Evolutionary conservation across 2,888 invertebrate genomes (phyloP), one percentile per base, ranked within the genome.

Genomic region (Opisthograptis luteolata): DNA sequence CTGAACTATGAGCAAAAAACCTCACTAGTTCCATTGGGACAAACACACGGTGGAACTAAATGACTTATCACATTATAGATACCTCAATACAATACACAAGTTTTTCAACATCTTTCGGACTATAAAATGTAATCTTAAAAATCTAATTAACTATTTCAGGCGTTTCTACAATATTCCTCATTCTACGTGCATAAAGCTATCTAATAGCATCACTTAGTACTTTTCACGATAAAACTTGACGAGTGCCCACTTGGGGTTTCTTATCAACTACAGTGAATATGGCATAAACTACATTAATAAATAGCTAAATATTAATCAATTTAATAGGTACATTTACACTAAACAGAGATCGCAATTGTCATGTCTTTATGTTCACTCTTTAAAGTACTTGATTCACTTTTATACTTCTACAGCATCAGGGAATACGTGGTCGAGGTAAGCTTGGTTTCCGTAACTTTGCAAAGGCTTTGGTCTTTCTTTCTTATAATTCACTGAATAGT

Each of bases 371-470:
- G 55, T 28, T 50, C 46, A 59, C 36, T 48, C 15, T 10, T 36
- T 7, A 8, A 36, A 37, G 46, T 55, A 41, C 54, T 57, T 28
- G 47, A 45, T 45, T 20, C 27, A 50, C 34, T 48, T 58, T 76
- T 70, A 90, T 62, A 90, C 86, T 77, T 90, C 90, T 56, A 90
- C 79, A 57, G 90, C 90, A 59, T 89, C 88, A 49, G 93, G 93
- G 68, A 93, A 93, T 58, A 93, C 87, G 62, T 93, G 92, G 68
- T 93, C 92, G 64, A 93, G 87, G 75, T 93, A 93, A 51, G 92
- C 91, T 71, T 93, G 92, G 64, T 92, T 81, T 44, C 92, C 92
- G 62, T 84, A 91, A 61, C 90, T 89, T 66, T 92, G 93, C 52
- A 93, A 70, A 7, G 93, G 92, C 68, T 91, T 92, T 22, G 93